Conservation (phyloP, 1,140 invertebrate species). For the Bombus balteatus region DNA sequence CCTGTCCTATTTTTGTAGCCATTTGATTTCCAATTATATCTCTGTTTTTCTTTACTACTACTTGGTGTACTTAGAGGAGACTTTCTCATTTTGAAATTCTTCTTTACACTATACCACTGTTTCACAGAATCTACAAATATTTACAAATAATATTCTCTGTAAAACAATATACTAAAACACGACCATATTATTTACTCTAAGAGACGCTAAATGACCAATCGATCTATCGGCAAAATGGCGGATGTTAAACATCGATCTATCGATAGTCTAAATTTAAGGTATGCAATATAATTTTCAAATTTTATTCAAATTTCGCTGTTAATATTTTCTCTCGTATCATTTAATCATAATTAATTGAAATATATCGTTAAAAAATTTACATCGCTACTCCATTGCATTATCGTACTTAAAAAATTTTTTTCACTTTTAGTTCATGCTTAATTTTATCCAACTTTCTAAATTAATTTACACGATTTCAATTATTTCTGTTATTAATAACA, state of each 20-base stretch:
- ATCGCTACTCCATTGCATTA: no score
- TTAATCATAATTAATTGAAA: background rate
- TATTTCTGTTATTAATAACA: no score
- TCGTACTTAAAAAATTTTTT: no score
- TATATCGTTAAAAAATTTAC: background rate
- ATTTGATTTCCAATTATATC: constrained; percentile 54
- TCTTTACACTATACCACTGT: background rate
- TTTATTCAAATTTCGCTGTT: background rate
- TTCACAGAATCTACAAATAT: constrained; percentile 30
- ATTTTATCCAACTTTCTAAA: no score
- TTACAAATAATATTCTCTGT: constrained; percentile 33
- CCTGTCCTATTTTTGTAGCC: constrained; percentile 50
- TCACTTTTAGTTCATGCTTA: no score
- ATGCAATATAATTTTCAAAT: no score
- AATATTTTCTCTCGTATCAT: background rate
- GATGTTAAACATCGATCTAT: background rate
- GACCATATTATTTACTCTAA: background rate
- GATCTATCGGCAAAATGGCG: constrained; percentile 10
- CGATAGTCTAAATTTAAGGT: background rate
- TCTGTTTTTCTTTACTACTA: constrained; percentile 27
- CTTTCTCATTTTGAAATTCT: constrained; percentile 65
- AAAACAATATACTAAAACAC: constrained; percentile 35
- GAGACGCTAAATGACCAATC: background rate
- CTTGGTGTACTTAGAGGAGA: constrained; percentile 71
- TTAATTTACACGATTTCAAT: no score